Percentiles rank a stretch among this genome's conserved stretches.
Evolutionary conservation across 2,113 vertebrate genomes (phyloP).

Genomic region (Rostratula benghalensis): DNA sequence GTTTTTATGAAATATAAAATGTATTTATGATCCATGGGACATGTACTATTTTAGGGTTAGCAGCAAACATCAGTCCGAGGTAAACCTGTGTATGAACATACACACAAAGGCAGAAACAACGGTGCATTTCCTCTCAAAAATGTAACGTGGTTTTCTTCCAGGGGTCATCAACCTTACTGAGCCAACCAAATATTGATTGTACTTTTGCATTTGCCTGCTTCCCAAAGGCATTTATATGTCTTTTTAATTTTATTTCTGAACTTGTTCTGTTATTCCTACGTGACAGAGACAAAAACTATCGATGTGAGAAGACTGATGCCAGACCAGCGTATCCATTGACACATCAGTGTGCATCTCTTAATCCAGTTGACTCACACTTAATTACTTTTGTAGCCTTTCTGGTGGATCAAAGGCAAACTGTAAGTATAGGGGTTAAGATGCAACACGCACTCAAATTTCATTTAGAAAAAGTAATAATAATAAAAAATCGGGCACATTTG

Average conservation of each 20-base stretch:
- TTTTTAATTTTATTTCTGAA: not conserved
- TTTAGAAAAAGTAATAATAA: not conserved
- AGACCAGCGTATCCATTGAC: not conserved
- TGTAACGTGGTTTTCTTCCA: not conserved
- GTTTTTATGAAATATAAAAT: not conserved
- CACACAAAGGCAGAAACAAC: not conserved
- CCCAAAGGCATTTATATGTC: not conserved
- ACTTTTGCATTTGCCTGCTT: not conserved
- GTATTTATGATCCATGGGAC: not conserved
- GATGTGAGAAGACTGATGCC: not conserved
- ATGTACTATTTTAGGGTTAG: not conserved
- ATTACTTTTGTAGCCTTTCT: not conserved
- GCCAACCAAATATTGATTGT: not conserved
- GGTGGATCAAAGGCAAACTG: not conserved
- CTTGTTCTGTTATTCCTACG: not conserved
- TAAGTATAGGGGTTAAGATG: not conserved
- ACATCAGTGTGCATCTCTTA: not conserved
- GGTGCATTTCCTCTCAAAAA: not conserved
- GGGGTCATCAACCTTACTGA: not conserved
- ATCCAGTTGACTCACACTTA: not conserved
- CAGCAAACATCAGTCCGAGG: not conserved
- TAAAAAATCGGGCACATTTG: fast-evolving
- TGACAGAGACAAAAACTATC: not conserved
- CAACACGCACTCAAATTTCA: not conserved
- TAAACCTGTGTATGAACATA: not conserved